A percentile compares a stretch with the other conserved stretches of the same genome.
phyloP scores from a whole-genome alignment of 2,113 vertebrate genomes.

The Strix aluco region DNA sequence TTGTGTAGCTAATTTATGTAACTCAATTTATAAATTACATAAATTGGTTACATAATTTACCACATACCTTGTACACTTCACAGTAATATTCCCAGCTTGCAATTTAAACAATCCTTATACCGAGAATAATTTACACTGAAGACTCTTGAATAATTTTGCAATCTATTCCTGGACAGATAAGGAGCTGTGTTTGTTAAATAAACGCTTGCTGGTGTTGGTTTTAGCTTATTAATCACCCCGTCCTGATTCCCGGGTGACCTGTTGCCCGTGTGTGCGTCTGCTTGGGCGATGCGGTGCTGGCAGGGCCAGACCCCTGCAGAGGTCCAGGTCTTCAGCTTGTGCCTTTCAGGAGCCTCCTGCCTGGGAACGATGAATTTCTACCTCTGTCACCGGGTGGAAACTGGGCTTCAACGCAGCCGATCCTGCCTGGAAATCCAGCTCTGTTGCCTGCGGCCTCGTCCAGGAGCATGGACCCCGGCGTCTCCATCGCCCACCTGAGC shows the following conservation, averaged over 20 bases:
- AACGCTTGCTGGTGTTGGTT: background rate
- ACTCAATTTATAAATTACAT: conserved; percentile 66
- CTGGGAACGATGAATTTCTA: background rate
- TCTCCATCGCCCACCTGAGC: fast-evolving
- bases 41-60: conserved; percentile 62
- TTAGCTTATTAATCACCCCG: background rate
- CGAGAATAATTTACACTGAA: conserved; percentile 37
- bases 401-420: fast-evolving
- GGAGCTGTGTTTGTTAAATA: background rate
- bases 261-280: fast-evolving
- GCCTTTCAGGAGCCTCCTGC: background rate
- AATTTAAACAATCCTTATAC: conserved; percentile 46
- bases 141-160: conserved; percentile 50
- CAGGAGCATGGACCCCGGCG: fast-evolving
- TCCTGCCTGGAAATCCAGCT: background rate
- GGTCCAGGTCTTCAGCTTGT: background rate
- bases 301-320: background rate
- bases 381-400: background rate
- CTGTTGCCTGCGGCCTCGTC: background rate
- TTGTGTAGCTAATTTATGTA: conserved; percentile 61
- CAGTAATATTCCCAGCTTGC: conserved; percentile 52
- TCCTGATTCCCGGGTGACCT: background rate
- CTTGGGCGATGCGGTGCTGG: background rate
- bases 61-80: conserved; percentile 59
- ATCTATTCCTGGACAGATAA: conserved; percentile 29